Evolutionary conservation across 2,797 vertebrate species (phyloP).

Genomic region (Galago senegalensis): DNA sequence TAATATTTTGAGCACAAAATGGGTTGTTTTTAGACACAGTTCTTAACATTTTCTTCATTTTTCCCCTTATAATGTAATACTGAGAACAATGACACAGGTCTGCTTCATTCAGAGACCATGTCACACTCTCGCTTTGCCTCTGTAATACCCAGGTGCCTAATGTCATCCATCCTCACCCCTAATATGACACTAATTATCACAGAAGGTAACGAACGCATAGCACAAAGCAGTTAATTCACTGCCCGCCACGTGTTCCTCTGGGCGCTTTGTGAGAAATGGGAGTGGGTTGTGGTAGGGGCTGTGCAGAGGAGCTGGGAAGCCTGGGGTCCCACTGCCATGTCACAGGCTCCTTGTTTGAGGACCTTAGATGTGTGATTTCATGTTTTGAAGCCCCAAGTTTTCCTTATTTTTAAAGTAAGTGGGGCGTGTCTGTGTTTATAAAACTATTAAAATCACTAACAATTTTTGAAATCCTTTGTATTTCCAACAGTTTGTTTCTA

Average conservation of each 20-base stretch:
- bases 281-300: not conserved
- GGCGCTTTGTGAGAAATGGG: not conserved
- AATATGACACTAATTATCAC: not conserved
- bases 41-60: conserved; percentile 6
- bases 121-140: not conserved
- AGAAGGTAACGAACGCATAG: not conserved
- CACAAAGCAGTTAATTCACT: not conserved
- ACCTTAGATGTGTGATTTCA: not conserved
- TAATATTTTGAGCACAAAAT: conserved; percentile 5
- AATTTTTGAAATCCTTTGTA: not conserved
- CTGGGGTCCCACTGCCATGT: not conserved
- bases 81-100: not conserved
- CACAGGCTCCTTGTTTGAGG: not conserved
- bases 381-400: not conserved
- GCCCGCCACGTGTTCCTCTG: not conserved
- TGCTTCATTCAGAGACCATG: not conserved
- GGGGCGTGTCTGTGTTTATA: not conserved
- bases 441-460: not conserved
- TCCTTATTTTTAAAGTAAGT: not conserved
- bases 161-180: not conserved
- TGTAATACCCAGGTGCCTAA: not conserved
- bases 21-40: not conserved
- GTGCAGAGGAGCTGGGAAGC: not conserved
- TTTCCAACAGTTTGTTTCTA: not conserved
- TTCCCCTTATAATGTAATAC: not conserved